Percentiles rank a stretch among this genome's conserved stretches.
Evolutionary conservation across 1,140 invertebrate species (phyloP).

Genomic region (Drosophila malerkotliana): DNA sequence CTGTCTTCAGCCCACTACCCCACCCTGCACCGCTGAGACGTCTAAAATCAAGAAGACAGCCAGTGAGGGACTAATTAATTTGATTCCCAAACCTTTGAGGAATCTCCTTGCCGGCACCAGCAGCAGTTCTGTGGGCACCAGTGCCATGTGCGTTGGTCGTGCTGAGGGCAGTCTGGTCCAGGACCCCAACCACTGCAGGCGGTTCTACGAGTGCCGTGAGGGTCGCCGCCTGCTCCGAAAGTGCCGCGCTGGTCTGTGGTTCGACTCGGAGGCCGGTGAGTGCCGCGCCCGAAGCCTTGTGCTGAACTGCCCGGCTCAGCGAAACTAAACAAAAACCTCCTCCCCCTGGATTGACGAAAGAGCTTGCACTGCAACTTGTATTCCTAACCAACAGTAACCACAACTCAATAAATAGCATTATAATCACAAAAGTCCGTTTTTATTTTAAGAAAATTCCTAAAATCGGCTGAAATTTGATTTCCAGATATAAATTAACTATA

Average conservation of each 20-base stretch:
- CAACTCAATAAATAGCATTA: constrained; percentile 37
- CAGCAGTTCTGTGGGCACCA: constrained; percentile 1
- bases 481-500: too few species aligned
- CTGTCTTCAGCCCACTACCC: constrained; percentile 5
- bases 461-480: too few species aligned
- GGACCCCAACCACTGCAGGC: constrained; percentile 50
- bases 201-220: constrained; percentile 43
- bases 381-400: constrained; percentile 40
- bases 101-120: constrained; percentile 13
- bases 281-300: constrained; percentile 46
- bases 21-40: constrained; percentile 2
- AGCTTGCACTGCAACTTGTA: constrained; percentile 21
- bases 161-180: constrained; percentile 43
- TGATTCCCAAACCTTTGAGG: constrained; percentile 2
- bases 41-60: not conserved
- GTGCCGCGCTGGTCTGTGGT: constrained; percentile 52
- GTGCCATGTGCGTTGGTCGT: constrained; percentile 20
- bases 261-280: constrained; percentile 42
- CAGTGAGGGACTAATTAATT: not conserved
- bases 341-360: not conserved
- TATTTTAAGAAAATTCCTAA: not conserved
- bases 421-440: constrained; percentile 8
- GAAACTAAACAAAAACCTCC: constrained; percentile 30
- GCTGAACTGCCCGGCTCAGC: constrained; percentile 47
- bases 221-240: constrained; percentile 31